Percentiles rank a stretch among this genome's conserved stretches.
Evolutionary conservation across 1,140 invertebrate species (phyloP).

Genomic region (Pseudomyrmex dendroicus): DNA sequence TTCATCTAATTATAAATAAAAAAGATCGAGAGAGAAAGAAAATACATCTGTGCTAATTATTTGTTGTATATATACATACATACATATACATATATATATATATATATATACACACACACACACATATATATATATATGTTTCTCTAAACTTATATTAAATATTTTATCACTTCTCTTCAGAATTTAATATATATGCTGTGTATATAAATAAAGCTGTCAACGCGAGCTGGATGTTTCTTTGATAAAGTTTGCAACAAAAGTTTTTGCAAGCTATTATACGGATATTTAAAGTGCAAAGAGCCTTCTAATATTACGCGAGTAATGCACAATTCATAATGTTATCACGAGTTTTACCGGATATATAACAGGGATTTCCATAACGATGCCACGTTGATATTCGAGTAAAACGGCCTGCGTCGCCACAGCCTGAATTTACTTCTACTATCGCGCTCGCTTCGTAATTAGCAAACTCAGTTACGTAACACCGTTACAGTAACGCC

Average conservation of each 20-base stretch:
- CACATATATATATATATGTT: background rate
- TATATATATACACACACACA: background rate
- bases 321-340: conserved; percentile 62
- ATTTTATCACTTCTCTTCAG: background rate
- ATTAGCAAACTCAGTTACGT: conserved; percentile 74
- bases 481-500: conserved; percentile 56
- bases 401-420: conserved; percentile 68
- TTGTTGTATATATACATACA: too few species aligned
- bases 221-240: conserved; percentile 11
- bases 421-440: conserved; percentile 69
- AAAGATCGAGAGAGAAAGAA: too few species aligned
- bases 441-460: conserved; percentile 70
- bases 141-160: background rate
- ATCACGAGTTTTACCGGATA: conserved; percentile 71
- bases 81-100: too few species aligned
- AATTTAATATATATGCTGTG: background rate
- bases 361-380: conserved; percentile 70
- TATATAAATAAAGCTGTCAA: background rate
- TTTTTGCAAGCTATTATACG: conserved; percentile 42
- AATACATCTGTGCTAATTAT: too few species aligned
- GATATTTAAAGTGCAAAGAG: conserved; percentile 53
- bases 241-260: conserved; percentile 32
- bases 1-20: too few species aligned
- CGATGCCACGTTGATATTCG: conserved; percentile 64
- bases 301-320: conserved; percentile 54